Evolutionary conservation across 2,888 invertebrate genomes (phyloP), one percentile per base, ranked within the genome.

Genomic region (Dryococelus australis): DNA sequence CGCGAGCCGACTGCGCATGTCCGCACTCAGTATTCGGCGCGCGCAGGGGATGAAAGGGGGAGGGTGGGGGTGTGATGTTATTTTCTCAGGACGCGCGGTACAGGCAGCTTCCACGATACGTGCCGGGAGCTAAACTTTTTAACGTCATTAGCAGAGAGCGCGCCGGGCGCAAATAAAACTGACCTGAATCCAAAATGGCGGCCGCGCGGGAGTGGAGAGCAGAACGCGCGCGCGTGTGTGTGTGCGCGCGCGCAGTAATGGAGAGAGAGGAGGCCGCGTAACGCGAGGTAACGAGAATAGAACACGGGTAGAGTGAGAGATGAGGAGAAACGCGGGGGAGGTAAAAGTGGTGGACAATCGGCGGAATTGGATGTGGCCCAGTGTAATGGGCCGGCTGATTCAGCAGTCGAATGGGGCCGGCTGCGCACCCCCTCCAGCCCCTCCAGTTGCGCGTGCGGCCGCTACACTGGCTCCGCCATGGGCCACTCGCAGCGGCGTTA

Each of bases 141-240:
- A 65, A 65, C 65, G 65, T 65, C 65, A 65, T 65, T 65, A 65
- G 65, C 65, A 20, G 20, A 8, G 65, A 65, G 65, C 65, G 65
- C 65, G 65, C 65, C 65, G 65, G 65, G 65, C 65, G 65, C 65
- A 65, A 65, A 65, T 65, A 65, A 65, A 65, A 65, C 65, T 65
- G 65, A 65, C 65, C 65, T 65, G 65, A 65, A 65, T 65, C 65
- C 65, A 65, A 65, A 65, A 65, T 65, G 65, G 65, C 65, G 65
- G 65, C 13, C 20, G 65, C 65, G 5, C 10, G 65, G 20, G 65
- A 16, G 20, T 8, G 20, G 65, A 20, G 65, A 5, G 20, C 5
- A 20, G 20, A 6, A 20, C 20, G 65, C 12, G 47, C 12, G 47
- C 12, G 47, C 12, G 47, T 47, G 47, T 47, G 47, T 47, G 47